Conservation (phyloP, 2,113 vertebrate genomes). For the Pterocles orientalis region DNA sequence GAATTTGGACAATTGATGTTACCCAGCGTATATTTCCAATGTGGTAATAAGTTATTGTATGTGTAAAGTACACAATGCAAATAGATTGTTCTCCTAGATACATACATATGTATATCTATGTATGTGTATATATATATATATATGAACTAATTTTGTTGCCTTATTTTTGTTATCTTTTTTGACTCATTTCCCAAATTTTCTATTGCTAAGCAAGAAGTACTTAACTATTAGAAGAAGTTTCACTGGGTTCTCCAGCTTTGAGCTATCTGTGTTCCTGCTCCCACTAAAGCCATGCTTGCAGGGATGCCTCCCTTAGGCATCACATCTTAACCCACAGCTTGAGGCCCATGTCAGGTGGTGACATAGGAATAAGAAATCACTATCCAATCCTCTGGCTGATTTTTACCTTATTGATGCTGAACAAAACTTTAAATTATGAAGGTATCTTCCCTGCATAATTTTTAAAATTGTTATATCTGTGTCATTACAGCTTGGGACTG, state of each 20-base stretch:
- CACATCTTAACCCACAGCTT: background rate
- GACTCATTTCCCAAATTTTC: background rate
- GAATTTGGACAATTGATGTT: conserved; percentile 42
- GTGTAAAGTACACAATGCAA: background rate
- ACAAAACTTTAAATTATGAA: background rate
- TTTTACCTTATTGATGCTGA: background rate
- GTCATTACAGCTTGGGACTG: background rate
- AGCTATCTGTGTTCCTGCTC: background rate
- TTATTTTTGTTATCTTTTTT: conserved; percentile 37
- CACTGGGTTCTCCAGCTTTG: background rate
- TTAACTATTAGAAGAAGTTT: background rate
- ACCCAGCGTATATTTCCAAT: conserved; percentile 44
- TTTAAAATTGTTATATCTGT: background rate
- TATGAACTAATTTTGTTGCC: background rate
- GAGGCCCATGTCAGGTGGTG: background rate
- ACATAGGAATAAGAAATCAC: background rate
- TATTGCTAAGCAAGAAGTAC: background rate
- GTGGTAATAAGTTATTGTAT: conserved; percentile 54
- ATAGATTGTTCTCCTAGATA: background rate
- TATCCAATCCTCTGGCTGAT: background rate
- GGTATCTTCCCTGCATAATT: background rate
- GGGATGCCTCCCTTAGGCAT: background rate
- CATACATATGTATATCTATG: background rate
- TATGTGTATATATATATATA: background rate
- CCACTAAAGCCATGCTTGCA: background rate